Evolutionary conservation across 2,113 vertebrate species (phyloP).

Genomic region (Callopanchax toddi): DNA sequence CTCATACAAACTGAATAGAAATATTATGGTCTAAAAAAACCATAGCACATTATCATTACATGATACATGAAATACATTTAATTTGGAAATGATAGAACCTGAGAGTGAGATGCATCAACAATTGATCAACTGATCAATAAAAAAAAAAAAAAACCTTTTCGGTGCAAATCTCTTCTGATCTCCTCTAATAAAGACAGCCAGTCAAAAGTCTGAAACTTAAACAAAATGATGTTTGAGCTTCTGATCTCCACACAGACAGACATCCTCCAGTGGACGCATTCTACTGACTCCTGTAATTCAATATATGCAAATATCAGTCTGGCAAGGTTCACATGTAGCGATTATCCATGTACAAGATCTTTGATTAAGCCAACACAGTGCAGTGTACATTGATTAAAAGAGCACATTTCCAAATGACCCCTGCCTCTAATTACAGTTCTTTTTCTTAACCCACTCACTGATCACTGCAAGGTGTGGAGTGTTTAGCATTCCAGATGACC

Average conservation of each 20-base stretch:
- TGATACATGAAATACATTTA: too few species aligned
- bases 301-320: constrained; percentile 75
- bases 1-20: too few species aligned
- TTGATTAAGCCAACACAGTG: constrained; percentile 67
- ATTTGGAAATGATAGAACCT: too few species aligned
- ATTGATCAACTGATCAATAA: too few species aligned
- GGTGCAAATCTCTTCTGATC: too few species aligned
- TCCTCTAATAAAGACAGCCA: too few species aligned
- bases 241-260: constrained; percentile 38
- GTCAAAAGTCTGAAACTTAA: too few species aligned
- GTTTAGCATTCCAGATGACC: constrained; percentile 21
- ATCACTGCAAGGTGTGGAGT: constrained; percentile 37
- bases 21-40: too few species aligned
- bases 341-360: constrained; percentile 74
- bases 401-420: constrained; percentile 52
- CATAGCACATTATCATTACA: too few species aligned
- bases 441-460: constrained; percentile 41
- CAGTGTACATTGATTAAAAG: constrained; percentile 69
- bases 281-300: constrained; percentile 73
- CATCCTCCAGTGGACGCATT: constrained; percentile 52
- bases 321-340: constrained; percentile 67
- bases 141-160: too few species aligned
- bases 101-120: too few species aligned
- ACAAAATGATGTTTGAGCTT: not conserved
- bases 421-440: constrained; percentile 41